Evolutionary conservation across 2,797 vertebrate species (phyloP).

Genomic region (Eleutherodactylus coqui): DNA sequence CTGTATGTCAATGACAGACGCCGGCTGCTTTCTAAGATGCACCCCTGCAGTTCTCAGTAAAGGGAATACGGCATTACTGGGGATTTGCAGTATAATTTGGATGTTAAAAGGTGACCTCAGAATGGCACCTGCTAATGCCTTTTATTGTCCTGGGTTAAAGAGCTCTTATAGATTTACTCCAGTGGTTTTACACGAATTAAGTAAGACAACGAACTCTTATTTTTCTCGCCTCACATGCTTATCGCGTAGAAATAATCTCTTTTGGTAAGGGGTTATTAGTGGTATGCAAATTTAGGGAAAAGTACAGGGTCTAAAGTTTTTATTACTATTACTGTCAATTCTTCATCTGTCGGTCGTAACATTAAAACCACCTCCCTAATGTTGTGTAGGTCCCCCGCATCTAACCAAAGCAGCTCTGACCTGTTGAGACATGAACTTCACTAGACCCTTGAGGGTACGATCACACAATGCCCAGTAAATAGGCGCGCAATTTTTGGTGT

Average conservation of each 20-base stretch:
- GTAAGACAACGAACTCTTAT: background rate
- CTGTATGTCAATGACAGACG: constrained; percentile 11
- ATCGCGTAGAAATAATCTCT: background rate
- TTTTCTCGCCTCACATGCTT: background rate
- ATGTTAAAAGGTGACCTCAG: constrained; percentile 21
- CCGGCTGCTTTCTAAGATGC: background rate
- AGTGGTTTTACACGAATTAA: background rate
- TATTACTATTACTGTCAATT: background rate
- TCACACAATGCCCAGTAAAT: too few relatives aligned
- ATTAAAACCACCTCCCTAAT: too few relatives aligned
- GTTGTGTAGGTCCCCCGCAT: too few relatives aligned
- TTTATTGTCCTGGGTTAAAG: background rate
- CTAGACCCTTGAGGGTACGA: too few relatives aligned
- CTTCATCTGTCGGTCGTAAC: too few relatives aligned
- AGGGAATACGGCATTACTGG: constrained; percentile 2
- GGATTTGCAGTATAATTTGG: constrained; percentile 46
- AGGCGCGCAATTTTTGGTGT: too few relatives aligned
- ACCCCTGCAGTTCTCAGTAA: constrained; percentile 28
- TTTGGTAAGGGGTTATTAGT: background rate
- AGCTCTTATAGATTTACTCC: background rate
- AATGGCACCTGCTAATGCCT: constrained; percentile 25
- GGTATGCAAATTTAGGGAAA: background rate
- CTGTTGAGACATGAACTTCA: too few relatives aligned
- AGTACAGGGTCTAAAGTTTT: background rate
- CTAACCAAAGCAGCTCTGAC: too few relatives aligned